phyloP scores from a whole-genome alignment of 2,797 vertebrate species.

The Phyllotis vaccarum region DNA sequence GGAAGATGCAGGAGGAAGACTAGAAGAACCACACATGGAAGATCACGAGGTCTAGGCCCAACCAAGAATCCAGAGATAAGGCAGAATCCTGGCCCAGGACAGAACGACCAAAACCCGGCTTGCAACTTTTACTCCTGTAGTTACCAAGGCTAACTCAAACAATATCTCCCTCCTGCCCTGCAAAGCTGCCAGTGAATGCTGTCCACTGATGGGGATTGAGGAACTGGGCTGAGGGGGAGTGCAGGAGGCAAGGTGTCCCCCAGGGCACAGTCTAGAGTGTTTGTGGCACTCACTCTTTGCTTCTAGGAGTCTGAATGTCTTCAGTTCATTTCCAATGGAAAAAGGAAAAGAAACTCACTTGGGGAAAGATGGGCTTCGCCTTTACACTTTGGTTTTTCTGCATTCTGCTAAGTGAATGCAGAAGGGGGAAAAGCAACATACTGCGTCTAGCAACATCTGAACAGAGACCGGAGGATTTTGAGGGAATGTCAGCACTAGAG shows the following conservation, averaged over 20 bases:
- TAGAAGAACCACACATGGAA: conserved; percentile 35
- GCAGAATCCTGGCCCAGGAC: conserved; percentile 30
- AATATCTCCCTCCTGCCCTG: conserved; percentile 1
- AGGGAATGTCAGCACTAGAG: not conserved
- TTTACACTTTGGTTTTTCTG: conserved; percentile 73
- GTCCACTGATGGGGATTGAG: not conserved
- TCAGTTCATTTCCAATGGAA: conserved; percentile 76
- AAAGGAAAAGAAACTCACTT: conserved; percentile 66
- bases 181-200: not conserved
- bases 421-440: not conserved
- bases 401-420: conserved; percentile 47
- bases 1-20: not conserved
- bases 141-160: conserved; percentile 70
- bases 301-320: conserved; percentile 67
- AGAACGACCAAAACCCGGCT: conserved; percentile 49
- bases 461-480: not conserved
- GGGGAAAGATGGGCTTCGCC: conserved; percentile 67
- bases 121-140: conserved; percentile 30
- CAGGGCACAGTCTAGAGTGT: conserved; percentile 55
- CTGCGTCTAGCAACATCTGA: not conserved
- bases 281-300: conserved; percentile 70
- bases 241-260: conserved; percentile 46
- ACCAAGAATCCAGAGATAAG: conserved; percentile 44
- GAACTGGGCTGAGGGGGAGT: conserved; percentile 13
- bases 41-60: not conserved